Evolutionary conservation across 2,113 vertebrate species (phyloP), one percentile per base, ranked within the genome.

Genomic region (Cephalophus harveyi): DNA sequence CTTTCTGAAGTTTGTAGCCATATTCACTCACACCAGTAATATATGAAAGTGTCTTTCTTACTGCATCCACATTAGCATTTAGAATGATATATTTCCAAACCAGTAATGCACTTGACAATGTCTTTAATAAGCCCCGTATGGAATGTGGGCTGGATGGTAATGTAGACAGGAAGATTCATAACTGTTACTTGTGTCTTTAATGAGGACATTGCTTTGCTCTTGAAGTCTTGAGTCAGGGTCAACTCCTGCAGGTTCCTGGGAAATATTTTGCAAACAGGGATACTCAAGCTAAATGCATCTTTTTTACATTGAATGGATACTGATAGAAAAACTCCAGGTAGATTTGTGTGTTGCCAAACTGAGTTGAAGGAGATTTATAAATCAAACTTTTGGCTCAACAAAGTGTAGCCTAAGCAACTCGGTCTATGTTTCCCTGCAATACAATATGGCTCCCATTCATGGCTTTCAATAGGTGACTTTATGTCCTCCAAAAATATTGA

Each of bases 21-120:
- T 83, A 79, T 67, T 91, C 25, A 67, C 82, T 90, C 54, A 67
- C 2, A 60, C 28, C 30, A 95, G 74, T 94, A 64, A 94, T 87
- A 13, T 74, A 87, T 21, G 14, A 93, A 97, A 90, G 33, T 79
- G 50, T 78, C n/a, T 93, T 89, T 78, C 28, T 96, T 87, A 67
- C 48, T 76, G 71, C 59, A 55, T 2, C 3, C 57, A 78, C 74
- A 93, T 96, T 91, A 96, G 50, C 74, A 87, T 97, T 97, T 96
- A 96, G 86, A 96, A 92, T 89, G 60, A 94, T 90, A 30, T 89
- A 84, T 93, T 92, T 83, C 55, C 40, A 89, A 84, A 81, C 52
- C 85, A 95, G 82, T 94, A 96, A 86, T 43, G 76, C 27, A 87
- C 71, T 59, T 90, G 59, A 92, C n/a, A 78, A 21, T 85, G 17